These are phyloP conservation scores for Protobothrops mucrosquamatus DNA, from an alignment of 2,113 vertebrate genomes.

Conservation along the genomic window DNA sequence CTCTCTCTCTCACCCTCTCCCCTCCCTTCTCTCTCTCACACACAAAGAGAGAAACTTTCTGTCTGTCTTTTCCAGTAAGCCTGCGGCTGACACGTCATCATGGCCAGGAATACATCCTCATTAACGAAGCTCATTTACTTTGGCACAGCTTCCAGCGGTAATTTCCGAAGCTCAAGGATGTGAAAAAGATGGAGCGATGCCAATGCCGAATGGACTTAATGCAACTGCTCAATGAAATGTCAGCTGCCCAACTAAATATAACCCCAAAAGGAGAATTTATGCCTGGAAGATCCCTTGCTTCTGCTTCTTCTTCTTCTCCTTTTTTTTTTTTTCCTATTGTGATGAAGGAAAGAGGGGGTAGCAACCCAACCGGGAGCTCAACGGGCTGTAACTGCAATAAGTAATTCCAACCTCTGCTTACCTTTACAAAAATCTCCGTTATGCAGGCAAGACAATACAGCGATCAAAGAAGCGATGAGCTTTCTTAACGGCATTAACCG, in stretches of 20 bases:
- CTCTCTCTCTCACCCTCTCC: background rate
- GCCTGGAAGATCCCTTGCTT: conserved; percentile 61
- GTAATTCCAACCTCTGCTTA: conserved; percentile 76
- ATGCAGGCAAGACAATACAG: conserved; percentile 73
- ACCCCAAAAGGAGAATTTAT: conserved; percentile 65
- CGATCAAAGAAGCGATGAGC: conserved; percentile 84
- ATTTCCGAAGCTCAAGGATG: conserved; percentile 42
- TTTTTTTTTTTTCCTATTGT: conserved; percentile 61
- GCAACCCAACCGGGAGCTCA: conserved; percentile 47
- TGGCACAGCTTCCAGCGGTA: conserved; percentile 42
- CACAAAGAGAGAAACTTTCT: background rate
- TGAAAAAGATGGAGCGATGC: conserved; percentile 60
- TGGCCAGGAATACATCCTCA: conserved; percentile 8
- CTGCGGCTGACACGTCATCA: conserved; percentile 23
- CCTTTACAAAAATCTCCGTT: conserved; percentile 78
- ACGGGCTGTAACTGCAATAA: conserved; percentile 75
- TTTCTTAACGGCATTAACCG: conserved; percentile 95
- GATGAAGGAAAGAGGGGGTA: conserved; percentile 30
- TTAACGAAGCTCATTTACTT: conserved; percentile 50
- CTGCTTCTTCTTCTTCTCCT: too few species aligned
- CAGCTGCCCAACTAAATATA: conserved; percentile 71
- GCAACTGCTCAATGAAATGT: conserved; percentile 57
- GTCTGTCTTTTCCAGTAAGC: background rate
- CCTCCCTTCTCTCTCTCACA: background rate
- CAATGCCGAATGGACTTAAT: conserved; percentile 56